Evolutionary conservation across 1,140 invertebrate genomes (phyloP).

Genomic region (Scaptomyza graminum): DNA sequence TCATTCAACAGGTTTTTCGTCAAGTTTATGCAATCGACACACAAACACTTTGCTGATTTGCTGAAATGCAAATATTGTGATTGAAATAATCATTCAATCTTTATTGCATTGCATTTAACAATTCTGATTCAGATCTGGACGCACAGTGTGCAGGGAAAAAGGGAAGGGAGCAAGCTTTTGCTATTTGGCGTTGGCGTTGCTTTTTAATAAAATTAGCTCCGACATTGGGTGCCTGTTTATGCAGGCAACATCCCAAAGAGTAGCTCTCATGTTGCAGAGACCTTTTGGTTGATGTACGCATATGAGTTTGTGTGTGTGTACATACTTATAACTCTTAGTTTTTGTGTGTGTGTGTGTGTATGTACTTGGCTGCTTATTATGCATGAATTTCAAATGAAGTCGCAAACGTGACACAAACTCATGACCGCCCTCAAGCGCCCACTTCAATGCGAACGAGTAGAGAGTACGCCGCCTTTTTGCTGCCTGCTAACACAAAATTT

Average conservation of each 20-base stretch:
- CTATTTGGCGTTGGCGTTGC: constrained; percentile 33
- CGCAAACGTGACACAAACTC: constrained; percentile 81
- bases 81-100: constrained; percentile 45
- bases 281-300: constrained; percentile 22
- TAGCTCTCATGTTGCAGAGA: constrained; percentile 66
- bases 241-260: constrained; percentile 60
- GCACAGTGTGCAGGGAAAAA: constrained; percentile 23
- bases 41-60: constrained; percentile 7
- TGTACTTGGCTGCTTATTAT: constrained; percentile 80
- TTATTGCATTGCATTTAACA: constrained; percentile 35
- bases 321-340: constrained; percentile 21
- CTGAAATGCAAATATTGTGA: constrained; percentile 10
- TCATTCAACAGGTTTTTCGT: constrained; percentile 23
- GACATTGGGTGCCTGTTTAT: constrained; percentile 79
- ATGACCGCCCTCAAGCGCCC: constrained; percentile 54
- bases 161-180: not conserved
- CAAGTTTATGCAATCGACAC: not conserved
- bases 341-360: constrained; percentile 23
- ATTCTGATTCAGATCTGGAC: constrained; percentile 34
- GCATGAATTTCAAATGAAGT: constrained; percentile 81
- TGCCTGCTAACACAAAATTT: constrained; percentile 58
- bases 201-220: constrained; percentile 81
- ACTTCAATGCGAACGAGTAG: constrained; percentile 20
- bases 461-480: constrained; percentile 38
- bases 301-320: constrained; percentile 16